phyloP scores from a whole-genome alignment of 2,113 vertebrate genomes.

The Corythaeola cristata region DNA sequence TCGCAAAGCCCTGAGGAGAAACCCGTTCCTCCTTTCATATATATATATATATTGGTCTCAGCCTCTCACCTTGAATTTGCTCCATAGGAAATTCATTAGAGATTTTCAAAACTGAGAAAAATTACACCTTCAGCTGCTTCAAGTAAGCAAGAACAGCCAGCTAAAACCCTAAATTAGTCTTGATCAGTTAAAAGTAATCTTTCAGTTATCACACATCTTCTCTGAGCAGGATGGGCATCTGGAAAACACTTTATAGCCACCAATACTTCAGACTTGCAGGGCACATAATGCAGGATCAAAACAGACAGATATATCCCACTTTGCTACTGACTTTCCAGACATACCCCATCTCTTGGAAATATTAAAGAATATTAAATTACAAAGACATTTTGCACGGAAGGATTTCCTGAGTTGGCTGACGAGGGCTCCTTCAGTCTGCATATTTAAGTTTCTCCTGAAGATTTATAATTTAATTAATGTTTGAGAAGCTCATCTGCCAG shows the following conservation, averaged over 20 bases:
- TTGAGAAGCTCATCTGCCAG: neutral
- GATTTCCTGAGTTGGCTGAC: neutral
- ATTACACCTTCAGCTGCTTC: neutral
- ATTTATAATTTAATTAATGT: neutral
- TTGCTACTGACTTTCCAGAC: neutral
- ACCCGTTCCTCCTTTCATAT: rapidly evolving
- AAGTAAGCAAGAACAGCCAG: neutral
- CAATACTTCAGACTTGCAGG: neutral
- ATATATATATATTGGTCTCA: no score
- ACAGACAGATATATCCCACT: neutral
- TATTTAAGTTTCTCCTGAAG: neutral
- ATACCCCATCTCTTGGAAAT: neutral
- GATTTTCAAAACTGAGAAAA: neutral
- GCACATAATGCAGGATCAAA: neutral
- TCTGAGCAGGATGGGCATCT: neutral
- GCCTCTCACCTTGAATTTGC: neutral
- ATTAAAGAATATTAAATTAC: neutral
- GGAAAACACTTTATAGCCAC: neutral
- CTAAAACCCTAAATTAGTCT: neutral
- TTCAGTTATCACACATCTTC: neutral
- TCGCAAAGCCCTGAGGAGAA: rapidly evolving
- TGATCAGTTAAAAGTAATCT: neutral
- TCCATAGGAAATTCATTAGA: neutral
- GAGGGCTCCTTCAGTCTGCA: neutral
- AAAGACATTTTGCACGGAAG: neutral